Evolutionary conservation across 2,888 invertebrate species (phyloP).

Genomic region (Nysson spinosus): DNA sequence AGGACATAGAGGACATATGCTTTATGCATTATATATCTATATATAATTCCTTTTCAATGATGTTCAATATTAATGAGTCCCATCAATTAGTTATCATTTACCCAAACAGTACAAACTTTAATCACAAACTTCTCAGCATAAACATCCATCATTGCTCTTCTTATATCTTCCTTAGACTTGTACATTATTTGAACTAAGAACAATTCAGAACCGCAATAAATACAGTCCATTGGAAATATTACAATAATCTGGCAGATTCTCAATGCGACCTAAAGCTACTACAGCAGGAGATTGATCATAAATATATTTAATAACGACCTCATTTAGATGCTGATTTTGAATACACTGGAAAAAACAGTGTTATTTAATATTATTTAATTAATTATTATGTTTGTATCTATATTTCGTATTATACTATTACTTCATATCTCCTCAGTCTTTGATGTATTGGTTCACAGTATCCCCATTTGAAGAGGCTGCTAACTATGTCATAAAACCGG

Average conservation of each 20-base stretch:
- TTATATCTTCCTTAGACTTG: too few relatives aligned
- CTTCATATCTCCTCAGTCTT: constrained; percentile 52
- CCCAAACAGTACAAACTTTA: too few relatives aligned
- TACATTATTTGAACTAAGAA: not conserved
- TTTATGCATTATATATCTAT: too few relatives aligned
- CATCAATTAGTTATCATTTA: too few relatives aligned
- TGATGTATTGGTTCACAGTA: constrained; percentile 61
- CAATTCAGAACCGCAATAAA: constrained; percentile 32
- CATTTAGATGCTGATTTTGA: too few relatives aligned
- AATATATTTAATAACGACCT: constrained; percentile 69
- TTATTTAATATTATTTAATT: not conserved
- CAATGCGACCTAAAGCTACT: constrained; percentile 77
- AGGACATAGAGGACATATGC: too few relatives aligned
- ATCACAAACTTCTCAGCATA: too few relatives aligned
- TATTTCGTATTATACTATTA: constrained; percentile 20
- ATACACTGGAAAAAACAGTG: too few relatives aligned
- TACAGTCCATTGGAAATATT: constrained; percentile 27
- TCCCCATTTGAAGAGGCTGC: constrained; percentile 72
- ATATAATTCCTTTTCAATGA: too few relatives aligned
- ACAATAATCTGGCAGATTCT: constrained; percentile 76
- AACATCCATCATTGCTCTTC: too few relatives aligned
- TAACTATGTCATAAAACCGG: constrained; percentile 75
- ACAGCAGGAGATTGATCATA: constrained; percentile 78
- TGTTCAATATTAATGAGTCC: too few relatives aligned
- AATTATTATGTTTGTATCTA: too few relatives aligned